These are phyloP conservation scores for Automeris io DNA, from an alignment of 2,888 invertebrate genomes.

Conservation along the genomic window DNA sequence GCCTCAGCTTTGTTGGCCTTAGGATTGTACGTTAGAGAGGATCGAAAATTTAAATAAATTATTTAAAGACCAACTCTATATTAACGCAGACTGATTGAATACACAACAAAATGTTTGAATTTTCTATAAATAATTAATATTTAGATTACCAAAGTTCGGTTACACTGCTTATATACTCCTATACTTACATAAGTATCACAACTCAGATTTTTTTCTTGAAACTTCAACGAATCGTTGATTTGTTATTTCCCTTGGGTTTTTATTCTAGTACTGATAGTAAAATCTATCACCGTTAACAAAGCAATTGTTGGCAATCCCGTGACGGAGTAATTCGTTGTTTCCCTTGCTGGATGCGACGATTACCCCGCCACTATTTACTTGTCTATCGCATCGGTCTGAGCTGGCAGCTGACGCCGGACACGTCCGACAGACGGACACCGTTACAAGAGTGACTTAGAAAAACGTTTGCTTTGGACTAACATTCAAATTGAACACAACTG, in stretches of 20 bases:
- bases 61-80: no score
- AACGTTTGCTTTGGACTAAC: constrained; percentile 63
- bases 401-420: constrained; percentile 72
- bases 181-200: no score
- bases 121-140: no score
- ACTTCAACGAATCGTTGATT: constrained; percentile 2
- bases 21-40: no score
- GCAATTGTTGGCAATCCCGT: constrained; percentile 64
- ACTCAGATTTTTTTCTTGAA: no score
- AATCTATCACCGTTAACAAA: constrained; percentile 60
- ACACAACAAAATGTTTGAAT: no score
- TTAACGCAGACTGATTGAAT: no score
- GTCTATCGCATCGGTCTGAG: constrained; percentile 59
- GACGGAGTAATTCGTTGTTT: constrained; percentile 74
- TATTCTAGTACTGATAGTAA: constrained; percentile 33
- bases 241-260: constrained; percentile 26
- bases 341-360: constrained; percentile 72
- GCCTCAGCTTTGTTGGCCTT: no score
- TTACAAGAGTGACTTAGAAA: constrained; percentile 73
- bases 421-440: constrained; percentile 68
- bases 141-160: no score
- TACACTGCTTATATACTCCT: no score
- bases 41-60: no score
- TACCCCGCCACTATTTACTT: constrained; percentile 73
- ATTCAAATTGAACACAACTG: constrained; percentile 17